Conservation (phyloP, 2,113 vertebrate genomes). For the Platysteira castanea region DNA sequence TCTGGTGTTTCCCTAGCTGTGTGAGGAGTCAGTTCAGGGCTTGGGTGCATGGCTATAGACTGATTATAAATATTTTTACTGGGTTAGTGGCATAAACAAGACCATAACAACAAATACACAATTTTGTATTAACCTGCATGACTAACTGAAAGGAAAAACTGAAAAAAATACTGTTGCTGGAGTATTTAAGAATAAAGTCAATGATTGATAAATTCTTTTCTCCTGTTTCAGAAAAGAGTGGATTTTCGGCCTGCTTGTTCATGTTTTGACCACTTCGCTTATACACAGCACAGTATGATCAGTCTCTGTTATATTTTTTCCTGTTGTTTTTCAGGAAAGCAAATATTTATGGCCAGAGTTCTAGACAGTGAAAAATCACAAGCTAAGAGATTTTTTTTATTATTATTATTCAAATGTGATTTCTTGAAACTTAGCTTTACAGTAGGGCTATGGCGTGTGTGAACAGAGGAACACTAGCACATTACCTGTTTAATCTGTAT, state of each 20-base stretch:
- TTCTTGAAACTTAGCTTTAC: not conserved
- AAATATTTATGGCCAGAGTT: not conserved
- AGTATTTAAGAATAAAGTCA: not conserved
- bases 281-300: accelerated
- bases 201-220: not conserved
- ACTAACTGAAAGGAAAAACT: not conserved
- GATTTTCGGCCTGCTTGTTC: not conserved
- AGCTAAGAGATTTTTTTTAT: not conserved
- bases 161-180: not conserved
- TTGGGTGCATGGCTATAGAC: not conserved
- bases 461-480: not conserved
- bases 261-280: not conserved
- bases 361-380: not conserved
- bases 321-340: not conserved
- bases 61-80: not conserved
- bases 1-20: not conserved
- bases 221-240: not conserved
- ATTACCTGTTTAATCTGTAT: not conserved
- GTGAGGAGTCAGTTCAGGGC: not conserved
- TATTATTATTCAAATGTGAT: not conserved
- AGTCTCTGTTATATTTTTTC: not conserved
- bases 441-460: not conserved
- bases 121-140: not conserved
- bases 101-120: not conserved
- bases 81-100: not conserved